phyloP scores from a whole-genome alignment of 2,888 invertebrate genomes.

The Lumbricus terrestris region DNA sequence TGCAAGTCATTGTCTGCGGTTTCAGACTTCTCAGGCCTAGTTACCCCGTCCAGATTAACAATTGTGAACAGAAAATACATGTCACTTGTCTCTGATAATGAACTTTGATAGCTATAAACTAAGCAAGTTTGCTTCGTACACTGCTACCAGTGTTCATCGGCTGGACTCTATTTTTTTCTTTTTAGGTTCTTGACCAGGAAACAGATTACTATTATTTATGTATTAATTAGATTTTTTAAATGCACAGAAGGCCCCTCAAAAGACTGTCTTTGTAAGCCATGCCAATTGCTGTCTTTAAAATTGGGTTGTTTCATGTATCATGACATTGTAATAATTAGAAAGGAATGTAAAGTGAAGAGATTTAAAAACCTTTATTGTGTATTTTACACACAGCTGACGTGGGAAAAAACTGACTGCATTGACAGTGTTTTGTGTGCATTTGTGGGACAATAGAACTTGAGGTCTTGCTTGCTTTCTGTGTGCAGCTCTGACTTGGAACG shows the following conservation, averaged over 20 bases:
- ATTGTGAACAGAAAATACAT: background rate
- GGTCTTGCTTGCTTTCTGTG: background rate
- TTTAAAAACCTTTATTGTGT: background rate
- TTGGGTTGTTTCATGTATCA: background rate
- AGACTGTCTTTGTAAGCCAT: background rate
- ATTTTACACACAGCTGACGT: background rate
- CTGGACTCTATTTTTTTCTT: background rate
- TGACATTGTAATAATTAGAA: background rate
- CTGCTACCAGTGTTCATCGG: background rate
- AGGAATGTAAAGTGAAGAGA: background rate
- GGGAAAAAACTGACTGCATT: background rate
- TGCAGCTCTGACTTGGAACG: constrained; percentile 81
- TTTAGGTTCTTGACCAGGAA: background rate
- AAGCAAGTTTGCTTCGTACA: background rate
- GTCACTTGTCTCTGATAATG: background rate
- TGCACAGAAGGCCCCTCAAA: background rate
- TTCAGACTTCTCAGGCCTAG: background rate
- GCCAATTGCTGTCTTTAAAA: background rate
- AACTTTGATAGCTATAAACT: background rate
- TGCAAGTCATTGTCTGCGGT: background rate
- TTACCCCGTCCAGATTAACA: background rate
- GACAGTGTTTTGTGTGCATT: background rate
- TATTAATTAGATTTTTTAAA: no score
- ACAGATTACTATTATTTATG: background rate
- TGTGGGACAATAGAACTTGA: background rate